Evolutionary conservation across 2,113 vertebrate genomes (phyloP), one percentile per base, ranked within the genome.

Genomic region (Strigops habroptila): DNA sequence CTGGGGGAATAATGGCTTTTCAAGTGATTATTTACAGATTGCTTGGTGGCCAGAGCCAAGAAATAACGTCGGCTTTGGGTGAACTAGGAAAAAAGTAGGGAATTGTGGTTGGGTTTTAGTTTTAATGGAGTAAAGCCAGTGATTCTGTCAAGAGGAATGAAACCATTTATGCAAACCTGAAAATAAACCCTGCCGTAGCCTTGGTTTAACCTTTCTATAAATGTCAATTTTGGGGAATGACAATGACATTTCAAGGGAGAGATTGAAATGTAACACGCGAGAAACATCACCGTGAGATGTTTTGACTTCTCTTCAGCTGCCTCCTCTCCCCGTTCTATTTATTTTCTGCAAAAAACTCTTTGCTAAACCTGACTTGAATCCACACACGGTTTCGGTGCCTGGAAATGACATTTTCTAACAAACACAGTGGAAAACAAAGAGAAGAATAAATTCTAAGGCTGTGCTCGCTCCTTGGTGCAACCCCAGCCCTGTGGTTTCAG

Each of bases 141-240:
- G 93, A 75, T 95, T 71, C 93, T 91, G 86, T 93, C 95, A 91
- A 92, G 68, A 23, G 28, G 90, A 93, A 90, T 93, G 95, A 82
- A 95, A 95, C 88, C 68, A 57, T 86, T 95, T 86, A 95, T 95
- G 96, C 94, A 91, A 85, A 95, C 83, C 81, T 92, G 94, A 52
- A 91, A 93, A 69, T 68, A 93, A 91, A 84, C 74, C 95, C 96
- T 86, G 91, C 89, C 17, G 6, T 82, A 83, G 80, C 95, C 92
- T 77, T 88, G 90, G 90, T 90, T 84, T 91, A 97, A 91, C 94
- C 96, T 97, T 97, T 95, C 74, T 71, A 95, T 67, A 97, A 96
- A 97, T 95, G 96, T 93, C 96, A 92, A 35, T 93, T 96, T 92
- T 92, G 86, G 88, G 94, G 86, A 93, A 95, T 93, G 94, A 97